Percentiles rank a stretch among this genome's conserved stretches.
phyloP scores from a whole-genome alignment of 2,888 invertebrate genomes.

The Camponotus fellah region DNA sequence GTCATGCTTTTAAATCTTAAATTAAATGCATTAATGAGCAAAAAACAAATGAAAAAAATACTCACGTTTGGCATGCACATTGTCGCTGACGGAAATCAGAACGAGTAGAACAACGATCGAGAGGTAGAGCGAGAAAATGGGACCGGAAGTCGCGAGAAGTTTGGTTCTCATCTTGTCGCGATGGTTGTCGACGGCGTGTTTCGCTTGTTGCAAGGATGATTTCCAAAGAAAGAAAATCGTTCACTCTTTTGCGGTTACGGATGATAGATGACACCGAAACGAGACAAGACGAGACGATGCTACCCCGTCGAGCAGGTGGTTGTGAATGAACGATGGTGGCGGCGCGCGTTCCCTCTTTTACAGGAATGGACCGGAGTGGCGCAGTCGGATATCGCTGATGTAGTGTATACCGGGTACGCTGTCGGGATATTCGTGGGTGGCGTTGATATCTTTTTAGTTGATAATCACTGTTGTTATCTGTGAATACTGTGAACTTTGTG shows the following conservation, averaged over 20 bases:
- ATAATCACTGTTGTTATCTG: constrained; percentile 27
- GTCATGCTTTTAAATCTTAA: neutral
- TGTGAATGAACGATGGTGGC: constrained; percentile 79
- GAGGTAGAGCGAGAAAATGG: constrained; percentile 39
- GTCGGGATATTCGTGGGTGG: constrained; percentile 38
- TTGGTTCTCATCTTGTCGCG: constrained; percentile 51
- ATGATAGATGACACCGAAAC: constrained; percentile 38
- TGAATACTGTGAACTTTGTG: constrained; percentile 11
- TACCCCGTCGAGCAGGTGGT: constrained; percentile 81
- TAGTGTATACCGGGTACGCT: constrained; percentile 58
- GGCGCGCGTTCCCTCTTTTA: constrained; percentile 75
- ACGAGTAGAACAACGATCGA: constrained; percentile 67
- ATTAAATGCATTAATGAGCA: neutral
- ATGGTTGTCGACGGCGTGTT: neutral
- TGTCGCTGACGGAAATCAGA: constrained; percentile 67
- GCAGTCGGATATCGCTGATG: constrained; percentile 72
- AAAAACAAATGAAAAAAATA: constrained; percentile 17
- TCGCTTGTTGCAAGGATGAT: neutral
- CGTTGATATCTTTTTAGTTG: constrained; percentile 16
- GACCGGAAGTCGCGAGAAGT: constrained; percentile 63
- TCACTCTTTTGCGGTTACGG: constrained; percentile 22
- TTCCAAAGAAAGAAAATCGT: neutral
- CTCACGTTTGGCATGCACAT: constrained; percentile 80
- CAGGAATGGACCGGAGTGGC: constrained; percentile 73
- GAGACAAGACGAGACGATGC: constrained; percentile 64